Percentiles rank a stretch among this genome's conserved stretches.
Evolutionary conservation across 1,140 invertebrate genomes (phyloP).

Genomic region (Hestina assimilis): DNA sequence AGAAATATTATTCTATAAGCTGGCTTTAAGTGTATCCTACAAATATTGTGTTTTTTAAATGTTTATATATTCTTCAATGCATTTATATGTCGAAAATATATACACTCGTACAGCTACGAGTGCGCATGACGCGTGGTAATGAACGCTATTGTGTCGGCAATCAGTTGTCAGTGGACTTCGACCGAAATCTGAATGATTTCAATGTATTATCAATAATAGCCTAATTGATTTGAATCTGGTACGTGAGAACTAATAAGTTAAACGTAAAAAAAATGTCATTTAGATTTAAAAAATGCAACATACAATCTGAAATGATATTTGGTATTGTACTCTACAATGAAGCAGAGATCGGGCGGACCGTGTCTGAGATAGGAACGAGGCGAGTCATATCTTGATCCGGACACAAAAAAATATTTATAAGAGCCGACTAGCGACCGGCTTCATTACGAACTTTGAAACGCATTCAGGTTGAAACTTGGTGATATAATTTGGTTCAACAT

Average conservation of each 20-base stretch:
- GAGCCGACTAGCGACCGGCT: constrained; percentile 8
- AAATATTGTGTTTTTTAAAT: neutral
- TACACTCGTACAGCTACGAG: no score
- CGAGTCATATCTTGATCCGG: constrained; percentile 19
- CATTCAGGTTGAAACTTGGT: constrained; percentile 11
- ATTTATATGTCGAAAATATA: neutral
- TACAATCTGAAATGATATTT: neutral
- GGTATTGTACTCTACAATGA: neutral
- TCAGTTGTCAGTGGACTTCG: constrained; percentile 26
- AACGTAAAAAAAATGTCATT: neutral
- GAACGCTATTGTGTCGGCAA: constrained; percentile 36
- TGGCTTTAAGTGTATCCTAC: no score
- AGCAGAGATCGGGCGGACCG: neutral
- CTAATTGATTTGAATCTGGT: neutral
- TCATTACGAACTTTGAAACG: constrained; percentile 4
- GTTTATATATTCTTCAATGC: neutral
- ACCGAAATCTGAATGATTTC: constrained; percentile 4
- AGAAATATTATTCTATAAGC: no score
- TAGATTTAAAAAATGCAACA: neutral
- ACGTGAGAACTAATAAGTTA: neutral
- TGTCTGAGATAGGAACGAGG: neutral
- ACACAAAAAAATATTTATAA: constrained; percentile 22
- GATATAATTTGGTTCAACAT: constrained; percentile 18
- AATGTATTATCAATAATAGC: neutral
- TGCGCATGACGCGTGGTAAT: constrained; percentile 13